These are phyloP conservation scores for Cossypha polioptera DNA, from an alignment of 2,797 vertebrate species.

Conservation along the genomic window DNA sequence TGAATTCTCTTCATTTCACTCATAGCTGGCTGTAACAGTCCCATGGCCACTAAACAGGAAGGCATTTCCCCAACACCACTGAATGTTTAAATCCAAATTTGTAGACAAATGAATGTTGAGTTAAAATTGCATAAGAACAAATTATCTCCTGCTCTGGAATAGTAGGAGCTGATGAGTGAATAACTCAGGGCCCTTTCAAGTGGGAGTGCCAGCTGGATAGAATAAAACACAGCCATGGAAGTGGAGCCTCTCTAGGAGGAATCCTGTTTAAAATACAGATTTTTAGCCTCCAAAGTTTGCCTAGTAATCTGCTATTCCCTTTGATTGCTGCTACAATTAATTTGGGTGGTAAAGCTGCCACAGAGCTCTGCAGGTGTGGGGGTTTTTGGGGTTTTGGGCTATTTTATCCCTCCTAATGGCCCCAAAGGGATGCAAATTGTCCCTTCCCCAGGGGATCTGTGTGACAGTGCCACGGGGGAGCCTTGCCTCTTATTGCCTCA, in stretches of 20 bases:
- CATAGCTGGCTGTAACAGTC: background rate
- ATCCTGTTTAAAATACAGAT: background rate
- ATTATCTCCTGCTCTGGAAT: background rate
- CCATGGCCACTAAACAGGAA: background rate
- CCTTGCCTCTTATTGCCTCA: background rate
- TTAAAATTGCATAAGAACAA: background rate
- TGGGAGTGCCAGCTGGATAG: background rate
- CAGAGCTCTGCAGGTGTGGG: background rate
- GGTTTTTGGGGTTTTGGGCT: background rate
- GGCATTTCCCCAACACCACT: background rate
- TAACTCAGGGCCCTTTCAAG: background rate
- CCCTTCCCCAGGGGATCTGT: background rate
- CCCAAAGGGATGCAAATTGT: background rate
- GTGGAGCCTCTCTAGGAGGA: background rate
- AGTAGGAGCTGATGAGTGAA: background rate
- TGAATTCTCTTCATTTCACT: slow-evolving; percentile 20
- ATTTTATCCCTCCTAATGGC: background rate
- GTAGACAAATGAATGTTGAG: background rate
- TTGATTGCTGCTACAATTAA: background rate
- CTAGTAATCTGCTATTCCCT: background rate
- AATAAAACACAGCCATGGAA: background rate
- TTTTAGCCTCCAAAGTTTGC: background rate
- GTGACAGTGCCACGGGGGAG: background rate
- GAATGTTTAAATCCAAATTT: background rate
- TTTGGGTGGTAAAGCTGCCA: background rate